Evolutionary conservation across 2,797 vertebrate species (phyloP), one percentile per base, ranked within the genome.

Genomic region (Pipistrellus pygmaeus): DNA sequence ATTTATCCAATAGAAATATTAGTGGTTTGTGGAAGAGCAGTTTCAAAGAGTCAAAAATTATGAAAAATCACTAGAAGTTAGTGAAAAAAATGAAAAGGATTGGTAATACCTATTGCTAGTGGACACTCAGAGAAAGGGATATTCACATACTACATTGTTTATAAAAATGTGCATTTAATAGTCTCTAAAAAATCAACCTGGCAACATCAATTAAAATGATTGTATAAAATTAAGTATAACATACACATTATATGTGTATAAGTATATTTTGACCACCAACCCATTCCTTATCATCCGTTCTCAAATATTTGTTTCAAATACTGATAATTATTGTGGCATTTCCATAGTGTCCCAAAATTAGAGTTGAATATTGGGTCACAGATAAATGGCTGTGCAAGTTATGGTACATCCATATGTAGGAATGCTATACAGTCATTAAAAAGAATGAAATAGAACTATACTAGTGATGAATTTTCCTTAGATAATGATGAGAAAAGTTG

Each of bases 41-140:
- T 85, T 73, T 38, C 48, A 81, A 69, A 41, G 23, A 95, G 30
- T 4, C 71, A 75, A 71, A 95, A 94, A 57, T 41, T 27, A 72
- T 55, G 41, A 91, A 85, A 46, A 73, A 57, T 48, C 4, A 23
- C 44, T 91, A 9, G 32, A 30, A 53, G 68, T 80, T 82, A 83
- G 51, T 78, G 69, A 83, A 71, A 64, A 11, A 71, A 57, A 11
- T 75, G 27, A 48, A 89, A 83, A 75, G 21, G 11, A 72, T 4
- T 51, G 35, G 2, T 75, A 64, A 51, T 66, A 35, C 3, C 21
- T 53, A 23, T 32, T 84, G 18, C 51, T 71, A 25, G 6, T 38
- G 4, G 38, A 27, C 27, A 14, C 51, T 3, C 17, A 64, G 57
- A 83, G 64, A 57, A 83, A 53, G 51, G 38, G 15, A 21, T 73